phyloP scores from a whole-genome alignment of 1,140 invertebrate genomes.

The Nasonia giraulti region DNA sequence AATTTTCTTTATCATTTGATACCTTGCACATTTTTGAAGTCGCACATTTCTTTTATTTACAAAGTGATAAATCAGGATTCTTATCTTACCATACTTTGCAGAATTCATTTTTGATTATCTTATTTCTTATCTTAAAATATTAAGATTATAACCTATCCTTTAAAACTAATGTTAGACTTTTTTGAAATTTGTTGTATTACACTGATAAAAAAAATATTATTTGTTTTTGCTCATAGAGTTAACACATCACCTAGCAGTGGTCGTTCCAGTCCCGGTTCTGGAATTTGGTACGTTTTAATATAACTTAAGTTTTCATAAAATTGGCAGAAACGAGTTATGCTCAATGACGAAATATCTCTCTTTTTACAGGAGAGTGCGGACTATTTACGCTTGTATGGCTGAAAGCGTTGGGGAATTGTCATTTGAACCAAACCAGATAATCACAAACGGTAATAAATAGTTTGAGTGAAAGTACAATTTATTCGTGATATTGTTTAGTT shows the following conservation, averaged over 20 bases:
- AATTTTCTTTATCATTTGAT: neutral
- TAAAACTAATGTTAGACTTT: neutral
- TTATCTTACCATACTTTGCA: neutral
- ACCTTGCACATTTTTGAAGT: neutral
- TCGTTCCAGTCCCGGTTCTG: slow-evolving; percentile 66
- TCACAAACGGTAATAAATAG: slow-evolving; percentile 90
- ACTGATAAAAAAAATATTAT: slow-evolving; percentile 19
- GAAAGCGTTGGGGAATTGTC: slow-evolving; percentile 97
- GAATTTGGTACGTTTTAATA: slow-evolving; percentile 62
- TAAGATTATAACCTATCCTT: neutral
- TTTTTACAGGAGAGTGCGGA: slow-evolving; percentile 85
- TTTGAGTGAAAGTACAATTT: neutral
- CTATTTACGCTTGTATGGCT: slow-evolving; percentile 95
- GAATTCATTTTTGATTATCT: slow-evolving; percentile 9
- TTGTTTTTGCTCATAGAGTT: slow-evolving; percentile 55
- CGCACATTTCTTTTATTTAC: neutral
- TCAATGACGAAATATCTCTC: neutral
- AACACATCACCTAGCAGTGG: slow-evolving; percentile 67
- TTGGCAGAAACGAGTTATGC: neutral
- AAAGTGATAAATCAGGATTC: neutral
- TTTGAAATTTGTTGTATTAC: neutral
- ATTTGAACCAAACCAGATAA: slow-evolving; percentile 98
- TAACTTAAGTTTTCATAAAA: slow-evolving; percentile 7
- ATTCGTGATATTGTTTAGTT: neutral
- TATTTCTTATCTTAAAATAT: neutral